These are phyloP conservation scores for Creontiades dilutus DNA, from an alignment of 2,888 invertebrate species.

Conservation along the genomic window DNA sequence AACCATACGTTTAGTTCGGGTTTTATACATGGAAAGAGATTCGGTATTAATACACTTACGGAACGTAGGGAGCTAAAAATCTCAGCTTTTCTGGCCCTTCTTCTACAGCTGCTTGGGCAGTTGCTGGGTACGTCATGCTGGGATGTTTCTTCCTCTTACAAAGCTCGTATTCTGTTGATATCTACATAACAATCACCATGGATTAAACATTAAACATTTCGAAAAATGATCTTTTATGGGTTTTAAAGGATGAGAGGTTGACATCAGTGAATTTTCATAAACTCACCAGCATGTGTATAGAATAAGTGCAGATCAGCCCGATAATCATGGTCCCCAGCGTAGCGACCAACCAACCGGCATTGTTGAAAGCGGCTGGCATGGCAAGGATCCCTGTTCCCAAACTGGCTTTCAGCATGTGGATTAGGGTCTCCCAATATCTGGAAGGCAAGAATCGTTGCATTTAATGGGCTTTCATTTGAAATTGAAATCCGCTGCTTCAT, in stretches of 20 bases:
- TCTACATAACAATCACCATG: slow-evolving; percentile 66
- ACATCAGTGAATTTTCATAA: too few species aligned
- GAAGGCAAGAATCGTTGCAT: slow-evolving; percentile 75
- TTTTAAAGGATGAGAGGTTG: too few species aligned
- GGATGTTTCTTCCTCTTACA: slow-evolving; percentile 80
- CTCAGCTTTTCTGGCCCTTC: slow-evolving; percentile 85
- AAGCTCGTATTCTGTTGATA: slow-evolving; percentile 83
- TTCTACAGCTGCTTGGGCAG: slow-evolving; percentile 87
- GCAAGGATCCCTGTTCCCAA: slow-evolving; percentile 95
- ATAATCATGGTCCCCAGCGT: slow-evolving; percentile 89
- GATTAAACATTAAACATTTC: slow-evolving; percentile 36
- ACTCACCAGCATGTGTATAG: slow-evolving; percentile 92
- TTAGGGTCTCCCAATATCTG: slow-evolving; percentile 89
- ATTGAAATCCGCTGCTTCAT: slow-evolving; percentile 9
- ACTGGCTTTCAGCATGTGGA: slow-evolving; percentile 93
- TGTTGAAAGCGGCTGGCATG: slow-evolving; percentile 91
- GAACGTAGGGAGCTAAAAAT: slow-evolving; percentile 74
- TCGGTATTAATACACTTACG: slow-evolving; percentile 47
- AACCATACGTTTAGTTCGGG: background rate
- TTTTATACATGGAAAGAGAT: background rate
- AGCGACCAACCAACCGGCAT: slow-evolving; percentile 91
- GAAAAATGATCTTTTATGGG: too few species aligned
- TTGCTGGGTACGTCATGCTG: slow-evolving; percentile 89
- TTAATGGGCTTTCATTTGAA: background rate
- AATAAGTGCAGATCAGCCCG: slow-evolving; percentile 94